These are phyloP conservation scores for Leucophenga maculata DNA, from an alignment of 2,888 invertebrate species.

Conservation along the genomic window DNA sequence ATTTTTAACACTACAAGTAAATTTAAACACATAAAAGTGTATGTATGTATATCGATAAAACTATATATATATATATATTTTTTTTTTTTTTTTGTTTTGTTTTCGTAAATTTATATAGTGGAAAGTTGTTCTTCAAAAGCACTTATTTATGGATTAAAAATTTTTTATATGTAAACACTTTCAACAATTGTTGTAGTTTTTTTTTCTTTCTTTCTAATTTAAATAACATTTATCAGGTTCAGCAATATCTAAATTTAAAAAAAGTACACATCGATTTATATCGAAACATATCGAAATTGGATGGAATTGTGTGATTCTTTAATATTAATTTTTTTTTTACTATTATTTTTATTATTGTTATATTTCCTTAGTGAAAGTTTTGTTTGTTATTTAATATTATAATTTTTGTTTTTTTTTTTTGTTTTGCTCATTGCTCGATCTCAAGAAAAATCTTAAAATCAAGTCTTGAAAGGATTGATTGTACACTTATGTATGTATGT, in stretches of 20 bases:
- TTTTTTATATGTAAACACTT: constrained; percentile 5
- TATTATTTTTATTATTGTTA: background rate
- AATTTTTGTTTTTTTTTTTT: constrained; percentile 23
- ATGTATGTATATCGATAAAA: background rate
- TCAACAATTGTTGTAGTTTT: constrained; percentile 7
- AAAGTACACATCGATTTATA: constrained; percentile 11
- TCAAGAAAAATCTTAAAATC: too few relatives aligned
- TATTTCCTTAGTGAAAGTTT: background rate
- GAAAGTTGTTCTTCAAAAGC: background rate
- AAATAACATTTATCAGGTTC: constrained; percentile 13
- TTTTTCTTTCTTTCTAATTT: background rate
- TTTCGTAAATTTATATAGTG: constrained; percentile 11
- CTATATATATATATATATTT: constrained; percentile 32
- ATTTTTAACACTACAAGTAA: constrained; percentile 43
- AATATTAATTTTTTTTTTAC: constrained; percentile 55
- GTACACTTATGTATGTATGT: too few relatives aligned
- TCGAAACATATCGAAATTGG: constrained; percentile 63
- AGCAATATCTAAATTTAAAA: background rate
- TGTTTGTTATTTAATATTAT: constrained; percentile 35
- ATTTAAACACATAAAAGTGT: constrained; percentile 49
- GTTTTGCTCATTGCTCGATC: too few relatives aligned
- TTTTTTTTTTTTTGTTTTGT: constrained; percentile 43
- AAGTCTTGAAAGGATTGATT: too few relatives aligned
- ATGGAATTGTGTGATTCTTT: constrained; percentile 66
- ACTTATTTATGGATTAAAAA: constrained; percentile 23